Evolutionary conservation across 2,113 vertebrate species (phyloP), one percentile per base, ranked within the genome.

Genomic region (Centropus bengalensis): DNA sequence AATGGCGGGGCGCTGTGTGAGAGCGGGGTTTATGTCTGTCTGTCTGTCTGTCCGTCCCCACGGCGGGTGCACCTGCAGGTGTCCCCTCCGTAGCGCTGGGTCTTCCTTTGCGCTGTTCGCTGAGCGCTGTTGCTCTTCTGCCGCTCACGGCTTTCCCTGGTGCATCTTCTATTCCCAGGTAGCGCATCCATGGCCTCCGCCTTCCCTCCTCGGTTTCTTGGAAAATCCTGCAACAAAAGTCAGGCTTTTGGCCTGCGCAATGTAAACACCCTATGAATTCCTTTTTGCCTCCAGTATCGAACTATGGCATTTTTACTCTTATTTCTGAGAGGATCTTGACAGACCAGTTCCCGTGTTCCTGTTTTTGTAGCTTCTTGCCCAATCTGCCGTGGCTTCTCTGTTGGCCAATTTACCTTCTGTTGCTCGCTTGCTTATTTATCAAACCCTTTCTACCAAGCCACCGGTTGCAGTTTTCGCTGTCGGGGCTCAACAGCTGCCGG

Each of bases 231-330:
- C 20, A 56, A 5, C 27, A 69, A 63, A 82, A 64, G 44, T 40
- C 19, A 30, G 11, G 20, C 27, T 71, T 10, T 49, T 45, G 36
- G 45, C 62, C 45, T n/a, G 6, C 40, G n/a, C 60, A 56, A 0
- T 0, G 0, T 49, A 52, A 85, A 24, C 24, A 22, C 14, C 2
- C 6, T 3, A 6, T 22, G 30, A 33, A 64, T 74, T 74, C 66
- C 18, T 22, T 33, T 82, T 75, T 71, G 20, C 26, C 9, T 19
- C 0, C 51, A 5, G 56, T 40, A 36, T 52, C 18, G 14, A 78
- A 33, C 40, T 54, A 4, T 20, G 19, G 24, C 20, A 20, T 32
- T 80, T 74, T 20, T 13, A 3, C 3, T 68, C 8, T 90, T 7
- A 4, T 45, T 80, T 59, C 20, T 49, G 4, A 52, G 21, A 49